A percentile compares a stretch with the other conserved stretches of the same genome.
These are phyloP conservation scores for Hanleya hanleyi DNA, from an alignment of 2,888 invertebrate genomes.

Conservation along the genomic window DNA sequence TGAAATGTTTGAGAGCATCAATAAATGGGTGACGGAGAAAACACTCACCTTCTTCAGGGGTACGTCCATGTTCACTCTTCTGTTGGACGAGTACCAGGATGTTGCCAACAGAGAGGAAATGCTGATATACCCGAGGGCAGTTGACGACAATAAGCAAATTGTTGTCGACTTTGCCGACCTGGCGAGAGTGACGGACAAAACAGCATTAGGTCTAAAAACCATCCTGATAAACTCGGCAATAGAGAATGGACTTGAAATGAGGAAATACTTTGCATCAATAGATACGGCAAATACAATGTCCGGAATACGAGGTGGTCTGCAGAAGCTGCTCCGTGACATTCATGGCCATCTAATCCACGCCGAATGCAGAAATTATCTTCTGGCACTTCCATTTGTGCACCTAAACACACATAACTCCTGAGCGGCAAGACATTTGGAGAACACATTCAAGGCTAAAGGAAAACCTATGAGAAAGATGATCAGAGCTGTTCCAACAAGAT, in stretches of 20 bases:
- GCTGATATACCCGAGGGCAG: not conserved
- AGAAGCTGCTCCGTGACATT: not conserved
- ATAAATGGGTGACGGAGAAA: not conserved
- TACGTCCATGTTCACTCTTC: too few species aligned
- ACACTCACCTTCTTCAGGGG: too few species aligned
- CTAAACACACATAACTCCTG: not conserved
- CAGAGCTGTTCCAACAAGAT: too few species aligned
- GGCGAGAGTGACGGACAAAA: not conserved
- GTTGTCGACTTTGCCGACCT: not conserved
- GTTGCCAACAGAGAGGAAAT: not conserved
- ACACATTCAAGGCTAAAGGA: too few species aligned
- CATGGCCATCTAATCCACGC: too few species aligned
- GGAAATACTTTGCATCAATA: too few species aligned
- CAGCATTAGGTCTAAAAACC: not conserved
- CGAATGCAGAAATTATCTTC: too few species aligned
- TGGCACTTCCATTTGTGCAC: not conserved
- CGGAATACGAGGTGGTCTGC: not conserved
- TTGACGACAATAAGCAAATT: not conserved
- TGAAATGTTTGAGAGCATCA: not conserved
- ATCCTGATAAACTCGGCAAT: too few species aligned
- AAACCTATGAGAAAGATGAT: too few species aligned
- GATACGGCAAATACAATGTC: not conserved
- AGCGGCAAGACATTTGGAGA: not conserved
- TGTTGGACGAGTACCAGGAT: too few species aligned
- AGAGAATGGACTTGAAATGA: too few species aligned